Evolutionary conservation across 1,140 invertebrate species (phyloP), one percentile per base, ranked within the genome.

Genomic region (Drosophila auraria): DNA sequence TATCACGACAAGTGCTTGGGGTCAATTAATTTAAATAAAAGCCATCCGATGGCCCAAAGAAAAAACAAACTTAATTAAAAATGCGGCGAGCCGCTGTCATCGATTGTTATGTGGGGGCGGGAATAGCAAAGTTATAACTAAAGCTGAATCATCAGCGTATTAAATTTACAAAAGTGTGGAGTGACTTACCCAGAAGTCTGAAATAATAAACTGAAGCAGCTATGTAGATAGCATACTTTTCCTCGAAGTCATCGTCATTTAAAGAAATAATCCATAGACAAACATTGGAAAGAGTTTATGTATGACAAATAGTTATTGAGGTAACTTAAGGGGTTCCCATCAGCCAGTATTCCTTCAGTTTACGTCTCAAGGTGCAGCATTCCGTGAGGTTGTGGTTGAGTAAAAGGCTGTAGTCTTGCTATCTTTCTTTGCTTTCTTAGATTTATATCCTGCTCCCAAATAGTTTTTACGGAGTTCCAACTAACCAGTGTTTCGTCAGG

Each of bases 11-110:
- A 73, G 68, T 83, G 81, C 78, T 58, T 45, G 75, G 65, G 86
- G 86, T 90, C 87, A 90, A 90, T 90, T 90, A 90, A 90, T 90
- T 90, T 90, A 90, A 90, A 90, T 90, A 90, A 82, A 90, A 89
- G 82, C 47, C 80, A 57, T 72, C 17, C 62, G 73, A 72, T 54
- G 70, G 70, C 62, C 47, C 45, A 66, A 73, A 58, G 42, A 56
- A 62, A 72, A 72, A 57, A 44, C 42, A 36, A 68, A 78, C 71
- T 78, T 78, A 84, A 90, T 86, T 90, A 90, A 79, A 47, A 83
- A 36, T 72, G 80, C 45, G 76, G 51, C 53, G 50, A 72, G 61
- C 25, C 50, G 38, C 17, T 51, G 44, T 63, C 53, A 75, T 57
- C 25, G 64, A 63, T 53, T 27, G 3, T 11, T 69, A 49, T 40